Conservation (phyloP, 2,113 vertebrate species). For the Semnopithecus entellus region DNA sequence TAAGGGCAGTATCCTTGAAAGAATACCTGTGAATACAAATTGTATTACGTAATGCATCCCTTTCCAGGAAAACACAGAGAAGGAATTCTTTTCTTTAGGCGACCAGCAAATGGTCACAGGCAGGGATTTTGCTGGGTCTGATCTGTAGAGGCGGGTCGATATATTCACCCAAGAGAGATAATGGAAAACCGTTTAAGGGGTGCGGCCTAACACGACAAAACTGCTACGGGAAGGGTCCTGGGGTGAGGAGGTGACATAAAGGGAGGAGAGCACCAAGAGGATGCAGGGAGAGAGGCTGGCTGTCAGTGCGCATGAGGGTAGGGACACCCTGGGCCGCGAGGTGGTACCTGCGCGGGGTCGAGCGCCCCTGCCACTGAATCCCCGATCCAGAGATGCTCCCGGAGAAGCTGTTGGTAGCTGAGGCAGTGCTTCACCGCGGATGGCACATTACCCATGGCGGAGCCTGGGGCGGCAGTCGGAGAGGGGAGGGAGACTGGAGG, state of each 20-base stretch:
- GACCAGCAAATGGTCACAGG: background rate
- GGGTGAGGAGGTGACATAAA: background rate
- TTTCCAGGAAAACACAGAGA: background rate
- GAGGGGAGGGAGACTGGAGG: background rate
- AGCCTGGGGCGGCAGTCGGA: constrained; percentile 17
- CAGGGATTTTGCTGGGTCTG: background rate
- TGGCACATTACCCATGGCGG: constrained; percentile 91
- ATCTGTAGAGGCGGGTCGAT: background rate
- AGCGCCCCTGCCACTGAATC: constrained; percentile 78
- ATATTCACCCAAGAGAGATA: background rate
- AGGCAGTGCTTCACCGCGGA: constrained; percentile 92
- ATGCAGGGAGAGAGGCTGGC: too few relatives aligned
- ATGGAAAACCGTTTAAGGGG: background rate
- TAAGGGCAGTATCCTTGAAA: background rate
- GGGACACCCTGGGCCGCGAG: background rate
- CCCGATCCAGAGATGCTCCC: constrained; percentile 89
- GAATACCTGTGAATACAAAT: background rate
- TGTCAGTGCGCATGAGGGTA: background rate
- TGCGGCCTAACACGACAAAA: background rate
- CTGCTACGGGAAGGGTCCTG: background rate
- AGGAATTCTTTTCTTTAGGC: background rate
- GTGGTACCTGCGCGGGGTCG: constrained; percentile 78
- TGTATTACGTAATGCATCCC: background rate
- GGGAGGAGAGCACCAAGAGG: background rate
- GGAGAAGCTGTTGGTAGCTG: constrained; percentile 90